Conservation (phyloP, 2,888 invertebrate species). For the Parnassius orleans region DNA sequence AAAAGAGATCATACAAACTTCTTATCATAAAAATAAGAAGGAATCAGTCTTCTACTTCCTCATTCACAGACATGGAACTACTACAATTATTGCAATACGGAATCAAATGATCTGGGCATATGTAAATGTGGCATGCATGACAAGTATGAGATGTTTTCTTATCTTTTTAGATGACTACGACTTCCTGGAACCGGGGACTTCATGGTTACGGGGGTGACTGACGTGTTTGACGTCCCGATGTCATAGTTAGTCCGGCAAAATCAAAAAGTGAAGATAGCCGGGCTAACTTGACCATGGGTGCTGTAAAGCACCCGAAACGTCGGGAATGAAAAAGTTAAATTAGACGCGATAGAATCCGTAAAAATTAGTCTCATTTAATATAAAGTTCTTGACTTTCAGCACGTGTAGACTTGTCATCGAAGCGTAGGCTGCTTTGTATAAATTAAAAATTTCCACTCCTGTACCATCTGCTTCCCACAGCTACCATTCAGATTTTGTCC, state of each 20-base stretch:
- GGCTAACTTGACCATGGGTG: no score
- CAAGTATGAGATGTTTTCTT: conserved; percentile 26
- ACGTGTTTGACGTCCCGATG: no score
- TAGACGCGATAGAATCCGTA: no score
- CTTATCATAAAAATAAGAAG: conserved; percentile 21
- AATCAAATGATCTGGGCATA: conserved; percentile 22
- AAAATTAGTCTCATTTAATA: no score
- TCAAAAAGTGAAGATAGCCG: no score
- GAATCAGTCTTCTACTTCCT: conserved; percentile 21
- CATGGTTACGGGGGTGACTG: no score
- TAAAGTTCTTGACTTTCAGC: no score
- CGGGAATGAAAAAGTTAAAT: no score
- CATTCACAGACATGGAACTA: conserved; percentile 15
- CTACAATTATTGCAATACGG: conserved; percentile 10
- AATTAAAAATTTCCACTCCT: neutral
- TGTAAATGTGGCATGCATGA: conserved; percentile 24
- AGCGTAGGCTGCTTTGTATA: no score
- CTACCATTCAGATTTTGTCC: neutral
- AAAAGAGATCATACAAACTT: conserved; percentile 23
- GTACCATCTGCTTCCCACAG: neutral
- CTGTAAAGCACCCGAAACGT: no score
- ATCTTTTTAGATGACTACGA: conserved; percentile 24
- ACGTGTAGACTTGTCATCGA: no score
- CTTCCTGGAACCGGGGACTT: conserved; percentile 24
- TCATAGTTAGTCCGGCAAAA: no score